phyloP scores from a whole-genome alignment of 2,797 vertebrate species.

The Clarias fuscus region DNA sequence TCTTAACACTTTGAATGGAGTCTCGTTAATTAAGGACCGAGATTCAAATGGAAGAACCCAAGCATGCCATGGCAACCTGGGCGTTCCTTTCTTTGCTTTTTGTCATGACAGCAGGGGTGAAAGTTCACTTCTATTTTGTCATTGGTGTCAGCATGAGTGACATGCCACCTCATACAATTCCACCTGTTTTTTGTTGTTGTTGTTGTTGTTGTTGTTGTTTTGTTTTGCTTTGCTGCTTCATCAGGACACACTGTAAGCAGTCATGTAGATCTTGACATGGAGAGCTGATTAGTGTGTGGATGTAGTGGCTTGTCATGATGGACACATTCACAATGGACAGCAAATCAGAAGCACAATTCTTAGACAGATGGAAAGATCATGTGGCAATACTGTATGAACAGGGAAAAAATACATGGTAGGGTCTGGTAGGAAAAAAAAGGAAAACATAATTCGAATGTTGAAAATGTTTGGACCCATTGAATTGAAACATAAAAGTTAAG shows the following conservation, averaged over 20 bases:
- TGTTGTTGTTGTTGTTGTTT: too few species aligned
- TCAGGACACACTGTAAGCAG: neutral
- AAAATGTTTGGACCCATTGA: neutral
- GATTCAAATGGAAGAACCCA: constrained; percentile 13
- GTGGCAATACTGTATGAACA: neutral
- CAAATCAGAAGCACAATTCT: neutral
- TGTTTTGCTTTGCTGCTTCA: constrained; percentile 20
- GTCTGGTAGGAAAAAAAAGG: neutral
- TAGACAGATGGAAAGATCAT: neutral
- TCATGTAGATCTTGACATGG: neutral
- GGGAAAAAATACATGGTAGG: too few species aligned
- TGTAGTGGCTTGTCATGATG: neutral
- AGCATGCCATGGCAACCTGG: constrained; percentile 10
- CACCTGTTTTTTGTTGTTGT: too few species aligned
- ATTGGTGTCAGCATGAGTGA: constrained; percentile 8
- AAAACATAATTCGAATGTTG: neutral
- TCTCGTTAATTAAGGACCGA: constrained; percentile 30
- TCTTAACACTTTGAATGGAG: constrained; percentile 22
- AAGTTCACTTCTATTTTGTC: constrained; percentile 37
- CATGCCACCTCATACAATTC: neutral
- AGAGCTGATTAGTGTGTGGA: neutral
- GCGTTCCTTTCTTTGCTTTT: constrained; percentile 34
- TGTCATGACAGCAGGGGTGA: constrained; percentile 32
- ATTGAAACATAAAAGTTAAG: neutral
- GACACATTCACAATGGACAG: neutral